phyloP scores from a whole-genome alignment of 1,140 invertebrate species.

The Muscidifurax raptorellus region DNA sequence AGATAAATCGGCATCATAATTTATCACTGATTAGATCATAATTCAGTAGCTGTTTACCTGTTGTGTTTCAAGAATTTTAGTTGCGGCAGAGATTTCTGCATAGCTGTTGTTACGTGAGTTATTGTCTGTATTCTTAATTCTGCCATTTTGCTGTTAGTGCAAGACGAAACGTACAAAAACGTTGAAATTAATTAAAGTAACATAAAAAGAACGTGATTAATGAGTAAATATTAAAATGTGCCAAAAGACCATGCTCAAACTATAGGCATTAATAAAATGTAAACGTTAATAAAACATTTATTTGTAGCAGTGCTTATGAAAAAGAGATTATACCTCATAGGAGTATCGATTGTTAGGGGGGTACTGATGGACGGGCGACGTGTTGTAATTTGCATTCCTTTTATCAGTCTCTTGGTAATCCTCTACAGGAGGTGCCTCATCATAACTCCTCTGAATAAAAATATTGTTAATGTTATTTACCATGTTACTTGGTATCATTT shows the following conservation, averaged over 20 bases:
- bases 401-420: conserved; percentile 72
- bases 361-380: conserved; percentile 68
- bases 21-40: not conserved
- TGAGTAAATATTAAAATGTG: conserved; percentile 24
- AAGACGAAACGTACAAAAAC: conserved; percentile 21
- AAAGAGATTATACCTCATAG: conserved; percentile 67
- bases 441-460: conserved; percentile 68
- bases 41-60: conserved; percentile 59
- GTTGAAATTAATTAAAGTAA: conserved; percentile 27
- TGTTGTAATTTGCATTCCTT: conserved; percentile 73
- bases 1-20: not conserved
- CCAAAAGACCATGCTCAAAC: conserved; percentile 26
- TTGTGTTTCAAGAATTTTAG: conserved; percentile 61
- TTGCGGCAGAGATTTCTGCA: conserved; percentile 55
- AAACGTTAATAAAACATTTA: conserved; percentile 28
- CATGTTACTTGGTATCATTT: conserved; percentile 6
- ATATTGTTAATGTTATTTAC: conserved; percentile 36
- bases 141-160: conserved; percentile 63
- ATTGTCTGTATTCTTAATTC: conserved; percentile 63
- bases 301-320: conserved; percentile 33
- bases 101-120: conserved; percentile 58
- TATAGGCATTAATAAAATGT: not conserved
- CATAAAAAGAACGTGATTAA: conserved; percentile 32
- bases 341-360: conserved; percentile 70
- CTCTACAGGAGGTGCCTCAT: conserved; percentile 63